A percentile compares a stretch with the other conserved stretches of the same genome.
Evolutionary conservation across 1,140 invertebrate species (phyloP).

Genomic region (Cyphomyrmex costatus): DNA sequence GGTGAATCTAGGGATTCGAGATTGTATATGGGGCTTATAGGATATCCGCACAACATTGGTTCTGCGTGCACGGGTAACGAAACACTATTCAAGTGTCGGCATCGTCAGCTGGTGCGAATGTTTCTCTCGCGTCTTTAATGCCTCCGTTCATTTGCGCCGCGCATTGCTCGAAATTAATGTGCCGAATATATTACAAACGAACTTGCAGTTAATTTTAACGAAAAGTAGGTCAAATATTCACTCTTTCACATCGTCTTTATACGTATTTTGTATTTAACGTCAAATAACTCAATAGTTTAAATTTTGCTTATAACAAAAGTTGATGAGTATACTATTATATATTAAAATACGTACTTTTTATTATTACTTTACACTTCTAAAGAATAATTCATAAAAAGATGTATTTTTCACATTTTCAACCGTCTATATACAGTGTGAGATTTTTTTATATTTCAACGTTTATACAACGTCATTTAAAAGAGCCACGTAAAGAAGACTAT

Average conservation of each 20-base stretch:
- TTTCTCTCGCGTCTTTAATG: slow-evolving; percentile 14
- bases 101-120: slow-evolving; percentile 23
- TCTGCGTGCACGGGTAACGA: slow-evolving; percentile 15
- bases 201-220: slow-evolving; percentile 3
- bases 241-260: background rate
- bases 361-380: background rate
- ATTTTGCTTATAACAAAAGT: background rate
- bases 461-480: background rate
- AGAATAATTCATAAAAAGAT: background rate
- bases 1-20: slow-evolving; percentile 38
- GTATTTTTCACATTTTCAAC: background rate
- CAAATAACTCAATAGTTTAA: background rate
- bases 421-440: background rate
- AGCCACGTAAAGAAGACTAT: background rate
- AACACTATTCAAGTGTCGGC: slow-evolving; percentile 29
- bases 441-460: background rate
- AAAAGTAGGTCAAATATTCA: background rate
- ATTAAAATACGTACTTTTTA: background rate
- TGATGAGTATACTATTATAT: background rate
- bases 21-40: slow-evolving; percentile 55
- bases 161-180: slow-evolving; percentile 25
- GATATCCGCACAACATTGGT: slow-evolving; percentile 33
- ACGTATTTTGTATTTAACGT: background rate
- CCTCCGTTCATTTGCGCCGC: background rate
- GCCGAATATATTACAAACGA: slow-evolving; percentile 15